Conservation (phyloP, 1,140 invertebrate species). For the Telenomus remus region DNA sequence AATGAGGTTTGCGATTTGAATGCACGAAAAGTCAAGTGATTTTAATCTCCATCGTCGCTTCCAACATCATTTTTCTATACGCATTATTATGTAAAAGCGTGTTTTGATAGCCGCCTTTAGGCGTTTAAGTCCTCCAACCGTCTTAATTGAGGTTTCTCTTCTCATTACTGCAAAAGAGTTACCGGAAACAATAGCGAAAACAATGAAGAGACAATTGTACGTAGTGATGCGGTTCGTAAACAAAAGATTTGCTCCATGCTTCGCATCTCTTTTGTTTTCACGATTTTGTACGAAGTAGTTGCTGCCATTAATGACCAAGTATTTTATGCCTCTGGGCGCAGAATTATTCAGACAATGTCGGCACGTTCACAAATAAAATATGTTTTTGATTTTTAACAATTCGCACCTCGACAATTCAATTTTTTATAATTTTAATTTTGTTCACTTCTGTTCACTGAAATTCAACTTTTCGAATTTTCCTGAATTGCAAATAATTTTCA, state of each 20-base stretch:
- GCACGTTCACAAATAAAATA: too few species aligned
- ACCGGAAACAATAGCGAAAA: constrained; percentile 70
- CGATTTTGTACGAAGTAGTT: constrained; percentile 40
- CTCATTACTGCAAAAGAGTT: constrained; percentile 72
- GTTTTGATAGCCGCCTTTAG: constrained; percentile 69
- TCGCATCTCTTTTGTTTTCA: constrained; percentile 54
- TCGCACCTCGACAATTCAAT: too few species aligned
- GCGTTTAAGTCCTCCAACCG: constrained; percentile 73
- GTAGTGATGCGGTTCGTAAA: constrained; percentile 62
- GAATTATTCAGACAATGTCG: constrained; percentile 17
- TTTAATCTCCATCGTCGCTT: background rate
- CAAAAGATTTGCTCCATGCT: constrained; percentile 62
- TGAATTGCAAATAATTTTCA: too few species aligned
- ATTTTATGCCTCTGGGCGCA: constrained; percentile 30
- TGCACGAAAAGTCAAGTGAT: background rate
- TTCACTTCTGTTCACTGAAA: too few species aligned
- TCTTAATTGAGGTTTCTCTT: constrained; percentile 73
- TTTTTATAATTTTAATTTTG: too few species aligned
- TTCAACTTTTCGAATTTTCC: too few species aligned
- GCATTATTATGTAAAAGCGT: background rate
- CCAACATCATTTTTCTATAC: constrained; percentile 3
- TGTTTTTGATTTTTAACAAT: too few species aligned
- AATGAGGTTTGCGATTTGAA: background rate
- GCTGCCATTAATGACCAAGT: constrained; percentile 63
- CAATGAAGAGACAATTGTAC: constrained; percentile 68